phyloP scores from a whole-genome alignment of 2,113 vertebrate species.

The Corythaixoides concolor region DNA sequence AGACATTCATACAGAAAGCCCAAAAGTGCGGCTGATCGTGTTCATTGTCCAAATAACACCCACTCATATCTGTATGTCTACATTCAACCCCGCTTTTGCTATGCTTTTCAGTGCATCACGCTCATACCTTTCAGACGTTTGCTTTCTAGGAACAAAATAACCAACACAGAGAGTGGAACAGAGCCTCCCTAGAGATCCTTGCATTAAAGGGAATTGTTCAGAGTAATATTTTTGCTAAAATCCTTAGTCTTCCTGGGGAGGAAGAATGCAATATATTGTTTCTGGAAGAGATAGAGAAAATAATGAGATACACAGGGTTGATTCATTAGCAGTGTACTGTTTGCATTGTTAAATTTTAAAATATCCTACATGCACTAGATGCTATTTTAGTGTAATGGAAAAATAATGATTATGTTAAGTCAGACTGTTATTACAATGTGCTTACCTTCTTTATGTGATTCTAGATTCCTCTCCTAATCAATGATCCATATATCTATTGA shows the following conservation, averaged over 20 bases:
- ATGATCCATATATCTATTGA: neutral
- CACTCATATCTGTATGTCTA: neutral
- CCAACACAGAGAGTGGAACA: neutral
- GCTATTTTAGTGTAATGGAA: constrained; percentile 55
- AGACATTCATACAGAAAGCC: neutral
- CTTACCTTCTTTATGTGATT: constrained; percentile 51
- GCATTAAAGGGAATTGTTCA: neutral
- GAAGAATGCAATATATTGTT: neutral
- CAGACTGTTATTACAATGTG: constrained; percentile 40
- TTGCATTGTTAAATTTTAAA: constrained; percentile 60
- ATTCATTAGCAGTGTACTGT: constrained; percentile 34
- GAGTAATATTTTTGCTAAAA: neutral
- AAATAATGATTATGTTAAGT: constrained; percentile 62
- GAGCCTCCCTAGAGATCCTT: neutral
- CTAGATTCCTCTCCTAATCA: constrained; percentile 27
- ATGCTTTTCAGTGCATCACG: neutral
- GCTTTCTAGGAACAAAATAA: neutral
- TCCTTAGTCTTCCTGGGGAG: neutral
- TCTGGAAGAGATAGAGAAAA: constrained; percentile 47
- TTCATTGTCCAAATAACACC: neutral
- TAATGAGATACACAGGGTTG: neutral
- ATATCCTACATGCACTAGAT: constrained; percentile 32
- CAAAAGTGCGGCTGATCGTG: neutral
- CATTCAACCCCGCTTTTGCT: neutral
- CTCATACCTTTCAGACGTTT: neutral